These are phyloP conservation scores for Drymonia ruficornis DNA, from an alignment of 2,888 invertebrate species.

Conservation along the genomic window DNA sequence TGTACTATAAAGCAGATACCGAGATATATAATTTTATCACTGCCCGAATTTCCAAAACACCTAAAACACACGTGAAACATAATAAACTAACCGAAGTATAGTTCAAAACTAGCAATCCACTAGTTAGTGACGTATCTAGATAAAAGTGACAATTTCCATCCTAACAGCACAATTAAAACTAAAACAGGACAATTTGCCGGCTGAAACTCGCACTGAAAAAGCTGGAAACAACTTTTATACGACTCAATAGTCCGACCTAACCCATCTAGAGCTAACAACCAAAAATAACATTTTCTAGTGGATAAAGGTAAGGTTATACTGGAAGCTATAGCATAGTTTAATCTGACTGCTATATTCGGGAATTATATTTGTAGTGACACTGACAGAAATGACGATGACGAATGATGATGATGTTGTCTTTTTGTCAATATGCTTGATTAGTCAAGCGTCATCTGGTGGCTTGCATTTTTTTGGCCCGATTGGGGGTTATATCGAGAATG, in stretches of 20 bases:
- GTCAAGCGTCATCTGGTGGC: too few species aligned
- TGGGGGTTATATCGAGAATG: too few species aligned
- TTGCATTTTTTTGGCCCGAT: too few species aligned
- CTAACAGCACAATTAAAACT: constrained; percentile 14
- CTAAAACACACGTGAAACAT: background rate
- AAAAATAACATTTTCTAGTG: constrained; percentile 29
- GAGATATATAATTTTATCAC: too few species aligned
- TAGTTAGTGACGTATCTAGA: constrained; percentile 1
- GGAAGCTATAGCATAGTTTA: background rate
- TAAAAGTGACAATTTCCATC: constrained; percentile 7
- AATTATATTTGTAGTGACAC: too few species aligned
- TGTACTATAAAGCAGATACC: too few species aligned
- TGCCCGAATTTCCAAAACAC: too few species aligned
- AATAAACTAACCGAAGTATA: background rate
- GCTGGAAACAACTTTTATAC: constrained; percentile 15
- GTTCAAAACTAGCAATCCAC: background rate
- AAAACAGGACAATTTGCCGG: constrained; percentile 9
- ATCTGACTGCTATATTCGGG: too few species aligned
- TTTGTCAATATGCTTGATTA: too few species aligned
- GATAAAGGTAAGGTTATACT: background rate
- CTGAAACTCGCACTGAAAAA: constrained; percentile 8
- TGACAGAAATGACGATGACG: too few species aligned
- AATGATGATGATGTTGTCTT: too few species aligned
- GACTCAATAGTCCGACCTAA: constrained; percentile 14
- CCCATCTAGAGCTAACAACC: constrained; percentile 34